Conservation (phyloP, 2,888 invertebrate genomes). For the Agrochola macilenta region DNA sequence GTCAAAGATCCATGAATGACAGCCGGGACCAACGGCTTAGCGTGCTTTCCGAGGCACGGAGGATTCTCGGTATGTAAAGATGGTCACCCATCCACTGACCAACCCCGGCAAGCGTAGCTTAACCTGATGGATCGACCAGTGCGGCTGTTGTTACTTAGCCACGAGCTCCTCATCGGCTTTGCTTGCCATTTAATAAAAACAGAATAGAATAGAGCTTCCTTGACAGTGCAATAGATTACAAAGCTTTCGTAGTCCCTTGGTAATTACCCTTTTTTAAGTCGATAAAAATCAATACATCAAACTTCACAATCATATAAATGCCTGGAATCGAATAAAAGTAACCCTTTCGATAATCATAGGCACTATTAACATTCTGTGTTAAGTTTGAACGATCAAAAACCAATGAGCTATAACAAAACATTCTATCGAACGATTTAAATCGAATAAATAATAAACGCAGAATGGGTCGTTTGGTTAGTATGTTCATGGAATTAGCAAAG, state of each 20-base stretch:
- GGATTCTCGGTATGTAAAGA: too few relatives aligned
- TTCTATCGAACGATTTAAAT: slow-evolving; percentile 45
- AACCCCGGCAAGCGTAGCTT: too few relatives aligned
- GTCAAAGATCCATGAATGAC: too few relatives aligned
- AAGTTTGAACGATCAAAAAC: slow-evolving; percentile 43
- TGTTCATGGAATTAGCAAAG: slow-evolving; percentile 60
- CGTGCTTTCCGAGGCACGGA: too few relatives aligned
- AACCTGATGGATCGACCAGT: too few relatives aligned
- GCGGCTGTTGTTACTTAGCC: too few relatives aligned
- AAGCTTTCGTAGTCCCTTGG: background rate
- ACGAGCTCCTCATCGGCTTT: too few relatives aligned
- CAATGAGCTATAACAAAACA: slow-evolving; percentile 47
- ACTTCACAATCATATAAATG: slow-evolving; percentile 10
- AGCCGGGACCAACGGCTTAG: too few relatives aligned
- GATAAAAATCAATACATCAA: background rate
- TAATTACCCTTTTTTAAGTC: background rate
- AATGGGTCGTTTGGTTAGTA: slow-evolving; percentile 35
- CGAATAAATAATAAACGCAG: slow-evolving; percentile 51
- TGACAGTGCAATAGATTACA: background rate
- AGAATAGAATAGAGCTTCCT: too few relatives aligned
- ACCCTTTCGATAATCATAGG: slow-evolving; percentile 22
- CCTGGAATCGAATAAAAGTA: slow-evolving; percentile 1
- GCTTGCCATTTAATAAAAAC: too few relatives aligned
- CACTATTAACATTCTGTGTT: slow-evolving; percentile 22
- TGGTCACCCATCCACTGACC: too few relatives aligned